These are phyloP conservation scores for Phenacoccus solenopsis DNA, from an alignment of 1,140 invertebrate species.

Conservation along the genomic window DNA sequence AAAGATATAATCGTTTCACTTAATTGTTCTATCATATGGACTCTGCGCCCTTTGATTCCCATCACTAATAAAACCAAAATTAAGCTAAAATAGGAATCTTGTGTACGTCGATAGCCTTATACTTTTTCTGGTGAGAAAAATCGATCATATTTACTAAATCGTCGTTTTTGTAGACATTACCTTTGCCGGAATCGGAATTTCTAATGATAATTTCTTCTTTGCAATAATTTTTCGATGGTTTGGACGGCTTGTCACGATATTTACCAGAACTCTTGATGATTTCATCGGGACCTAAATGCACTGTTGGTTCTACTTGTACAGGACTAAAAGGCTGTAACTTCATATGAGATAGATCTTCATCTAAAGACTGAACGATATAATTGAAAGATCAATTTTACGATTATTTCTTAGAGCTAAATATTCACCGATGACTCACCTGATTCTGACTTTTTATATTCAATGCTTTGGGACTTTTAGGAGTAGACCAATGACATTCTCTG, in stretches of 20 bases:
- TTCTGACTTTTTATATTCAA: slow-evolving; percentile 9
- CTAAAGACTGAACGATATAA: background rate
- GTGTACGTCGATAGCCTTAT: no score
- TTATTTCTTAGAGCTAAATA: no score
- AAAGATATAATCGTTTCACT: slow-evolving; percentile 96
- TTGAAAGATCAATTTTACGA: background rate
- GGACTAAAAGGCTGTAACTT: background rate
- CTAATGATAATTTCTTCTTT: slow-evolving; percentile 88
- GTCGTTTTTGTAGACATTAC: slow-evolving; percentile 37
- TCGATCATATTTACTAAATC: no score
- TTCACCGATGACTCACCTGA: background rate
- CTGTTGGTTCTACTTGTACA: slow-evolving; percentile 28
- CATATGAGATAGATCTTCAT: background rate
- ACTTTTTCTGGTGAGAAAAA: no score
- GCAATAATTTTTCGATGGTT: slow-evolving; percentile 81
- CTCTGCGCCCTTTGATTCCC: slow-evolving; percentile 92
- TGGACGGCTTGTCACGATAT: slow-evolving; percentile 64
- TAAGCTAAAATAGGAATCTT: no score
- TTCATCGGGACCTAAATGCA: slow-evolving; percentile 59
- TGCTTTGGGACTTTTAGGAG: background rate
- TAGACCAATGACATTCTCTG: slow-evolving; percentile 63
- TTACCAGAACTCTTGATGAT: slow-evolving; percentile 76
- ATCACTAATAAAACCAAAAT: slow-evolving; percentile 55
- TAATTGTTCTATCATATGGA: slow-evolving; percentile 95
- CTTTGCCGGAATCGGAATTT: slow-evolving; percentile 89